Evolutionary conservation across 1,140 invertebrate species (phyloP).

Genomic region (Eriocheir sinensis): DNA sequence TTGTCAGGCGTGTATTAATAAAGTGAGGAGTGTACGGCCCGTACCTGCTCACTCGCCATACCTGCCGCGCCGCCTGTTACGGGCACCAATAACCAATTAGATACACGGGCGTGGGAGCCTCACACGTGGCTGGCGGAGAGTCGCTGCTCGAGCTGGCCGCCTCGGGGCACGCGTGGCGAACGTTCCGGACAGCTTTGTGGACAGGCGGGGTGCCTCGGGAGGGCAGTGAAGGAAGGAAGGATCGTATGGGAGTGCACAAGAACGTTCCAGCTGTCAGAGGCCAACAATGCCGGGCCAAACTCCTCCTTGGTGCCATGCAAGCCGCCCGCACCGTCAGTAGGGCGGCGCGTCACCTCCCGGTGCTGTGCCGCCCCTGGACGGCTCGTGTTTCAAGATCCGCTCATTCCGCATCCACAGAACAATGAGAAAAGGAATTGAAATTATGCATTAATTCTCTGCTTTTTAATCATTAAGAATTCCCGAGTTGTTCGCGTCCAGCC

Average conservation of each 20-base stretch:
- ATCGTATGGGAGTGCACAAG: neutral
- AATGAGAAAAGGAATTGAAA: constrained; percentile 6
- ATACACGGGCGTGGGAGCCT: neutral
- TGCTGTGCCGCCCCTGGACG: too few species aligned
- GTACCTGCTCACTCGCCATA: neutral
- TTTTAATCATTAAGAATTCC: neutral
- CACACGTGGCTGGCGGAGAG: neutral
- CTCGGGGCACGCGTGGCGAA: neutral
- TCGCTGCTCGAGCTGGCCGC: neutral
- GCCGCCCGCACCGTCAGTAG: neutral
- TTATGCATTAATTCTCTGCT: neutral
- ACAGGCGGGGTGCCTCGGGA: neutral
- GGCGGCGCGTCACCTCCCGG: neutral
- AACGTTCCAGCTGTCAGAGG: neutral
- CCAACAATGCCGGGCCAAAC: neutral
- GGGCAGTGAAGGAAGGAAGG: neutral
- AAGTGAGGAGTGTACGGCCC: neutral
- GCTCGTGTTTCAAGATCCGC: neutral
- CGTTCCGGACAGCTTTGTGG: neutral
- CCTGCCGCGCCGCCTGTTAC: neutral
- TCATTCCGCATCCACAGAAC: neutral
- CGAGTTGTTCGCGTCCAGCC: too few species aligned
- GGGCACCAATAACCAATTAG: constrained; percentile 4
- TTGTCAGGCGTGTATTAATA: constrained; percentile 16
- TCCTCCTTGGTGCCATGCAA: neutral